Conservation (phyloP, 2,113 vertebrate species). For the Ictidomys tridecemlineatus region DNA sequence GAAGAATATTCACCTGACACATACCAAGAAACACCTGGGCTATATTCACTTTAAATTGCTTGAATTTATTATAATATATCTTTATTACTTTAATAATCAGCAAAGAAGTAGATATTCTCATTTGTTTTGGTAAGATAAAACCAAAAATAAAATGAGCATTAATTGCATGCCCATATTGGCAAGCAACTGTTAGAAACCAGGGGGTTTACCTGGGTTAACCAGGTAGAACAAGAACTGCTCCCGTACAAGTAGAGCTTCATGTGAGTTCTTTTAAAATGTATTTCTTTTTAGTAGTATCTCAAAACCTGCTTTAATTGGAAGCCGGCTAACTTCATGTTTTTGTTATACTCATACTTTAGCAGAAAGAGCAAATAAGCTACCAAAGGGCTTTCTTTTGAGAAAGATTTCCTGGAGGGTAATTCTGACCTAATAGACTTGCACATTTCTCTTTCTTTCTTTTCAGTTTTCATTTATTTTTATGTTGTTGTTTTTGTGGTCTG, state of each 20-base stretch:
- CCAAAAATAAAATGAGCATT: neutral
- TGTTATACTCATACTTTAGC: constrained; percentile 14
- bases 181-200: neutral
- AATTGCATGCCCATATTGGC: neutral
- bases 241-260: neutral
- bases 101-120: neutral
- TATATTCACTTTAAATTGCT: neutral
- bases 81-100: constrained; percentile 32
- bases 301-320: constrained; percentile 6
- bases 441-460: neutral
- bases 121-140: neutral
- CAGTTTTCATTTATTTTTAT: neutral
- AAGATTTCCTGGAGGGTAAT: neutral
- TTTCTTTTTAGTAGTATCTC: neutral
- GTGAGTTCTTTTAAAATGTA: neutral
- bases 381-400: constrained; percentile 10
- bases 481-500: neutral
- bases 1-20: no score
- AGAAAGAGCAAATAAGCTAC: constrained; percentile 1
- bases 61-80: neutral
- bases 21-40: neutral
- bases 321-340: neutral
- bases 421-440: neutral
- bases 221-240: neutral
- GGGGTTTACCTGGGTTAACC: neutral